Base-by-base conservation (phyloP, 1,140 invertebrate genomes). In the Sminthurides bifidus region DNA sequence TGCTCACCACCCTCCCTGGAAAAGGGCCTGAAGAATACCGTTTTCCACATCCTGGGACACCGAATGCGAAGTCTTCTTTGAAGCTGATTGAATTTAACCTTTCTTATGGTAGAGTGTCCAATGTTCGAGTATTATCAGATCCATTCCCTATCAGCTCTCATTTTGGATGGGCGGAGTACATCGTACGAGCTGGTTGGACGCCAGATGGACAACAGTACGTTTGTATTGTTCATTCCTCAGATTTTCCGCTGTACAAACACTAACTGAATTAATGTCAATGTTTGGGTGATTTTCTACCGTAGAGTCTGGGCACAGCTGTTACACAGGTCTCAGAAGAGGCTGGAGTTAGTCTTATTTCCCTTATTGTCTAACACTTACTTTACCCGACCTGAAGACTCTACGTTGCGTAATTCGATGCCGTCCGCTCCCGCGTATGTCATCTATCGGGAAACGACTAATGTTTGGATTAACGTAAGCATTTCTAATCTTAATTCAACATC, bases 131-230 rank as follows among this genome's bases (percentile, higher is more conserved):
- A 59, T 73, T 83, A n/a, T n/a, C n/a, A 61, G 84, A 87, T 61
- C 68, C 92, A 48, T 76, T 80, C 66, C 79, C 82, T 2, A 70
- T 93, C 10, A 76, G 79, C 19, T 21, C 51, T 12, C 76, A 87
- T 52, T 94, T 92, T 69, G 84, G 88, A 0, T 91, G 87, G 84
- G 81, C 85, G 72, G 93, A 98, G 67, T 97, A 97, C 71, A 76
- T 97, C 59, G 85, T 93, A 1, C 76, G 92, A 63, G 85, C 85
- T 30, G 92, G 92, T 0, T 98, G 92, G 92, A 89, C 85, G 0
- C 84, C 87, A 1, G 83, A 90, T 70, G 83, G 84, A 31, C 77
- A 84, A 69, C 83, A 81, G 90, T 94, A 74, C 80, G 82, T 77
- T 17, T 2, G 21, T 44, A 12, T 26, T 45, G 17, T 52, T 52